phyloP scores from a whole-genome alignment of 2,113 vertebrate species.

The Xyrauchen texanus region DNA sequence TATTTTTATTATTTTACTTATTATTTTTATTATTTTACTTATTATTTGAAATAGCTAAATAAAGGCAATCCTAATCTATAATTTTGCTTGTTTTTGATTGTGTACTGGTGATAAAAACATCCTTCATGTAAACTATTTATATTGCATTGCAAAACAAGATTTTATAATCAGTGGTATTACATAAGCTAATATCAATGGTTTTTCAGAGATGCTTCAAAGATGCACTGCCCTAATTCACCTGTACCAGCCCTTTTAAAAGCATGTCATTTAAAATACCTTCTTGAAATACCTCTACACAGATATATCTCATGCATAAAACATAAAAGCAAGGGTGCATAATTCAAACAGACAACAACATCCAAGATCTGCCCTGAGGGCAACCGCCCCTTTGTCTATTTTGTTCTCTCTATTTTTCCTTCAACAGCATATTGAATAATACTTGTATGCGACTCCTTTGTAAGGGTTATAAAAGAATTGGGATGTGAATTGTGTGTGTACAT shows the following conservation, averaged over 20 bases:
- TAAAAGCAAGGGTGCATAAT: constrained; percentile 64
- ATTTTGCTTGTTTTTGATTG: too few species aligned
- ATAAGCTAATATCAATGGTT: not conserved
- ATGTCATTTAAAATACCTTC: constrained; percentile 44
- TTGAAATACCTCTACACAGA: constrained; percentile 65
- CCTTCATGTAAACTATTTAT: not conserved
- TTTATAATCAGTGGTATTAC: not conserved
- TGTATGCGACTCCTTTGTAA: not conserved
- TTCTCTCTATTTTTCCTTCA: constrained; percentile 44
- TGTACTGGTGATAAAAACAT: too few species aligned
- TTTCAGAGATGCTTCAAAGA: not conserved
- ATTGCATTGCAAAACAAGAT: not conserved
- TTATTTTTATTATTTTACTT: too few species aligned
- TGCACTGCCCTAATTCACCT: not conserved
- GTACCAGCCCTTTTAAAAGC: not conserved
- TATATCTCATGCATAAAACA: constrained; percentile 70
- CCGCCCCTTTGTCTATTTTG: constrained; percentile 18
- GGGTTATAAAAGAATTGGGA: not conserved
- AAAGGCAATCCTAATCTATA: too few species aligned
- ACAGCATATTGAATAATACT: not conserved
- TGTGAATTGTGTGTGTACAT: not conserved
- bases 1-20: too few species aligned
- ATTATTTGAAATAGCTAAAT: too few species aligned
- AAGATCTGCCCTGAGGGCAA: constrained; percentile 41
- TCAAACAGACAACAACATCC: constrained; percentile 66